Base-by-base conservation (phyloP, 2,113 vertebrate species). In the Donacobius atricapilla region DNA sequence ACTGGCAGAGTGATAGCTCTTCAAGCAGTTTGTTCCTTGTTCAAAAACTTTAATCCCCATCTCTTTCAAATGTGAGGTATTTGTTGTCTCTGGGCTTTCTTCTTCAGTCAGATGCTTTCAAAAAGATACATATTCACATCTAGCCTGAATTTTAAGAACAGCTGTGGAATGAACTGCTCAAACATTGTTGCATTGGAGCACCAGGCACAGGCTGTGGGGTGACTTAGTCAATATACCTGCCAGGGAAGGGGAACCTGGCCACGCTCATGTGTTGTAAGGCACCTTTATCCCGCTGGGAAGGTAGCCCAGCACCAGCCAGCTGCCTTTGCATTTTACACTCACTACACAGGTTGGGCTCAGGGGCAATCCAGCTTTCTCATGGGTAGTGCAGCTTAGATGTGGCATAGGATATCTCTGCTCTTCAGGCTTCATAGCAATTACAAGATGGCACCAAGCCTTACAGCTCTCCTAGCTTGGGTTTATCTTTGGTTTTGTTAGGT, bases 241-340 rank as follows among this genome's bases (percentile, higher is more conserved):
- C 25, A 33, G 56, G 24, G 27, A 75, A 33, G 30, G 42, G 39
- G 61, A 53, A 37, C 40, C 31, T 70, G 73, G 47, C 85, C 3
- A 0, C 47, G n/a, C 12, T n/a, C 53, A 11, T 0, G 0, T 45
- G 30, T n/a, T 50, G 25, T 15, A 21, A 86, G 39, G 20, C 35
- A 45, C 15, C 28, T 71, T 23, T 69, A 48, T 91, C 0, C 0
- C 53, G 5, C 33, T 35, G 53, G 63, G 68, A 60, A 51, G 76
- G 83, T 7, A 30, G 33, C 48, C n/a, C 71, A 93, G 71, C 39
- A 8, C 44, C 54, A 40, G 24, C 18, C 40, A 68, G 39, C 27
- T 86, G 45, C 81, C n/a, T 77, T 86, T 69, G 48, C 14, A 8
- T 17, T 9, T 35, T 60, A 8, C 35, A 47, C 44, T 80, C 72